A percentile compares a stretch with the other conserved stretches of the same genome.
These are phyloP conservation scores for Squalus acanthias DNA, from an alignment of 2,797 vertebrate species.

Conservation along the genomic window DNA sequence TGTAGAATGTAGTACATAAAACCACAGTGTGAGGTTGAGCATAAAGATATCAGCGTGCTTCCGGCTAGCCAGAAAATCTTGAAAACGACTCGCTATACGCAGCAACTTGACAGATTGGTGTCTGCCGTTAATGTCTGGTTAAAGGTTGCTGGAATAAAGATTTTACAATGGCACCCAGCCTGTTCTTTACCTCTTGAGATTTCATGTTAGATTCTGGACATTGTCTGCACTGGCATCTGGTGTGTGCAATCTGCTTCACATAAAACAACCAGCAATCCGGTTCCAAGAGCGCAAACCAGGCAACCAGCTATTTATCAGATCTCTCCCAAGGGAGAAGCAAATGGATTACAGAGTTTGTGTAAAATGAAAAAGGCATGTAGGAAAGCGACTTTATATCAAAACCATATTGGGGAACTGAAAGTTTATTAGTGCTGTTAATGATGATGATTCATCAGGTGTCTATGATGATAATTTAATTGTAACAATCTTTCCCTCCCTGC, in stretches of 20 bases:
- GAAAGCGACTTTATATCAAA: neutral
- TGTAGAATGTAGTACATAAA: neutral
- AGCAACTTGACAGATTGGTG: neutral
- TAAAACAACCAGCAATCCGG: neutral
- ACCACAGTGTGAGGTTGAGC: neutral
- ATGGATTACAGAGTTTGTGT: neutral
- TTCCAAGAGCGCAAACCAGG: neutral
- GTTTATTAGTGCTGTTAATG: neutral
- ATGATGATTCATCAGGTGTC: slow-evolving; percentile 1
- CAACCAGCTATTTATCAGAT: neutral
- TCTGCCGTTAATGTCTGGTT: neutral
- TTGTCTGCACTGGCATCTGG: slow-evolving; percentile 12
- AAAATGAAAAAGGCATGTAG: neutral
- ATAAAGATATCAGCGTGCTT: neutral
- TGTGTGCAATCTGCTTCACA: neutral
- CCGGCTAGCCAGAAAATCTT: neutral
- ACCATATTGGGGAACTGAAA: neutral
- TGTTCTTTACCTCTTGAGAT: neutral
- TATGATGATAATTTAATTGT: neutral
- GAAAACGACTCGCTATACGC: neutral
- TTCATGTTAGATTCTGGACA: neutral
- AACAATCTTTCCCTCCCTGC: neutral
- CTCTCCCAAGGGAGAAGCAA: neutral
- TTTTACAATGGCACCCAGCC: neutral
- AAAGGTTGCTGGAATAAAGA: neutral